Evolutionary conservation across 2,888 invertebrate genomes (phyloP), one percentile per base, ranked within the genome.

Genomic region (Octodonta nipae): DNA sequence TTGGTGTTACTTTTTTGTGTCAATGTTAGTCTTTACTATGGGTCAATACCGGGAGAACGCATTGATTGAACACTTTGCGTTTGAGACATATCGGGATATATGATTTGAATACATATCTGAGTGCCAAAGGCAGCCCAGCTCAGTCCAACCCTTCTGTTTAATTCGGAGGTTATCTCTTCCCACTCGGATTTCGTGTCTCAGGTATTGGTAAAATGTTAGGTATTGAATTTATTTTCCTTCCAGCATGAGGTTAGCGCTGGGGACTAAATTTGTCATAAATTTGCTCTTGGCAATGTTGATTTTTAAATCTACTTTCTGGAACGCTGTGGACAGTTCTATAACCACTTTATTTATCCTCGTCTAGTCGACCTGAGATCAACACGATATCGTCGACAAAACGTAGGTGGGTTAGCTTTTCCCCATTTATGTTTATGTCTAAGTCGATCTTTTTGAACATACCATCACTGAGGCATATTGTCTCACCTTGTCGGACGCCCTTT

Each of bases 81-180:
- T 20, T 20, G n/a, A 20, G 20, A 20, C 20, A 20, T 20, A 20
- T 20, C 6, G n/a, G n/a, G n/a, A n/a, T n/a, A n/a, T n/a, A n/a
- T n/a, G n/a, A n/a, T n/a, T n/a, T n/a, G n/a, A n/a, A n/a, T n/a
- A n/a, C n/a, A n/a, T n/a, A n/a, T n/a, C n/a, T 20, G n/a, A 6
- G 6, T 20, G 20, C 20, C 20, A 20, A 20, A 20, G 20, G 20
- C 20, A 20, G 20, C 20, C 20, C 6, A 20, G n/a, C 7, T 20
- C 20, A 20, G 20, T 20, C 20, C n/a, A n/a, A n/a, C n/a, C 20
- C 20, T 20, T 20, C 20, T 20, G n/a, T 20, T 20, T 20, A 20
- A n/a, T 20, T 20, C 6, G 20, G 7, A 6, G 20, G n/a, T 20
- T 20, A 7, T 20, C 20, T 20, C 20, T 20, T 20, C 20, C 20